Evolutionary conservation across 2,888 invertebrate genomes (phyloP), one percentile per base, ranked within the genome.

Genomic region (Lasiommata megera): DNA sequence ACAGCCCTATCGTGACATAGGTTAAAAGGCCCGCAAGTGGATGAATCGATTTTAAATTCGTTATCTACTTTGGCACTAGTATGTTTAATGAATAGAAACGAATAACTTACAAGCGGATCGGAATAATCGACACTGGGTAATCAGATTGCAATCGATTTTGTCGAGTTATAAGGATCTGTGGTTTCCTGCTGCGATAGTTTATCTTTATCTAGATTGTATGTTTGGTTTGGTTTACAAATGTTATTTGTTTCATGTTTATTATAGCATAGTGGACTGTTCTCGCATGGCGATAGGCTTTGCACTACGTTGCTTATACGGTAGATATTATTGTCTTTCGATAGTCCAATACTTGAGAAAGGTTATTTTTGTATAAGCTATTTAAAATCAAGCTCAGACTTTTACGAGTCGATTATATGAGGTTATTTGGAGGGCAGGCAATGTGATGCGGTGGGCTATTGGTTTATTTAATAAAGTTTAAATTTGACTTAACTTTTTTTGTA

Each of bases 41-140:
- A 81, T 81, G 76, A 77, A 81, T 80, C 74, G 81, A 80, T 80
- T 79, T 76, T 77, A 75, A 81, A 81, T 80, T 76, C 80, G 80
- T 78, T 86, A 87, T 86, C 87, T 80, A 72, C 73, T 73, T 75
- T 73, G 72, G 72, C 72, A 74, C 74, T 73, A 79, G 74, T 72
- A 76, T 77, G 81, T 84, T 83, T 80, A 88, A 86, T 87, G 88
- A 88, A 88, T 87, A 79, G 84, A 82, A 78, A 77, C 80, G 82
- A 80, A 85, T 87, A 88, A 88, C 79, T 88, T 85, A 87, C 84
- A 80, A 69, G 76, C 76, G 78, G 78, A 82, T 86, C 84, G 80
- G 82, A 82, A 88, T 89, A 88, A 89, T 89, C 88, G 88, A 86
- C 88, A 84, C 87, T 73, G 77, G 76, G 80, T 82, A 80, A 86